These are phyloP conservation scores for Blera fallax DNA, from an alignment of 2,888 invertebrate genomes.

Conservation along the genomic window DNA sequence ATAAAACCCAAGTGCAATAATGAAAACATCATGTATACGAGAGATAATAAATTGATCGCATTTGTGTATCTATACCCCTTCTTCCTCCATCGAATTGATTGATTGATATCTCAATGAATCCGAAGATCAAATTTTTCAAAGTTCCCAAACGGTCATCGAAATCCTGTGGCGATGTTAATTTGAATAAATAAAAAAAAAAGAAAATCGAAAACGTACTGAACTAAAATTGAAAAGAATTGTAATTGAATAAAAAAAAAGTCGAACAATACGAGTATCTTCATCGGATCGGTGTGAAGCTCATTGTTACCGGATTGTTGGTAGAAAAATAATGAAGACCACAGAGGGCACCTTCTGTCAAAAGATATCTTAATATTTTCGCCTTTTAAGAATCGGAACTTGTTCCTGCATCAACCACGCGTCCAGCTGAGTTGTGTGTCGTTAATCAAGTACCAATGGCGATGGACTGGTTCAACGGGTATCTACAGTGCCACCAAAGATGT, in stretches of 20 bases:
- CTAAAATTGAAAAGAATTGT: slow-evolving; percentile 30
- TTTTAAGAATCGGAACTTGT: not conserved
- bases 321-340: slow-evolving; percentile 10
- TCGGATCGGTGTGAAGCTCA: slow-evolving; percentile 10
- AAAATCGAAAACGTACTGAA: not conserved
- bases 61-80: not conserved
- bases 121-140: slow-evolving; percentile 24
- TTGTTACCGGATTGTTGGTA: slow-evolving; percentile 12
- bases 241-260: slow-evolving; percentile 16
- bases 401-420: not conserved
- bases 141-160: slow-evolving; percentile 5
- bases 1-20: slow-evolving; percentile 6
- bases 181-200: slow-evolving; percentile 41
- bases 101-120: slow-evolving; percentile 29
- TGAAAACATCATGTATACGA: slow-evolving; percentile 30
- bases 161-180: slow-evolving; percentile 51
- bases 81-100: slow-evolving; percentile 27
- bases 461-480: not conserved
- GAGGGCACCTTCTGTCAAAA: slow-evolving; percentile 29
- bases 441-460: not conserved
- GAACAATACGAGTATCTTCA: slow-evolving; percentile 15
- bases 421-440: slow-evolving; percentile 10
- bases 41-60: slow-evolving; percentile 37
- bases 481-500: slow-evolving; percentile 23
- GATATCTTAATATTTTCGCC: slow-evolving; percentile 49